phyloP scores from a whole-genome alignment of 2,113 vertebrate genomes.

The Poicephalus meyeri region DNA sequence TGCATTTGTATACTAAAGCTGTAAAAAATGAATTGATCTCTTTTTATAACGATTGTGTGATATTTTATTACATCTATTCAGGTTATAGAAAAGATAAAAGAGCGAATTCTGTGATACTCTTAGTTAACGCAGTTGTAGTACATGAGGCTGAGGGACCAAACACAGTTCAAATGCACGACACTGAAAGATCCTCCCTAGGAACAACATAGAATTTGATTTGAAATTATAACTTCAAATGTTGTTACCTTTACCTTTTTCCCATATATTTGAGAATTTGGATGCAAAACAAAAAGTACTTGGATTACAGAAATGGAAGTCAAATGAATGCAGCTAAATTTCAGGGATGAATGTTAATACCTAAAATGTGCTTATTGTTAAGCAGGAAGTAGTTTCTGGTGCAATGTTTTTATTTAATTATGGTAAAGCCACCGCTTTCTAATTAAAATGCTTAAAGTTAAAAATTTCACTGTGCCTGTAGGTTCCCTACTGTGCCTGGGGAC shows the following conservation, averaged over 20 bases:
- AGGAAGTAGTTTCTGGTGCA: neutral
- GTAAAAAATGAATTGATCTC: slow-evolving; percentile 14
- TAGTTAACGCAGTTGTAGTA: neutral
- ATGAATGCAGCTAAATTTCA: neutral
- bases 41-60: neutral
- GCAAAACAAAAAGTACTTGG: neutral
- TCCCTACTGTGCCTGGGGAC: neutral
- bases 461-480: neutral
- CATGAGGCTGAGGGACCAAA: neutral
- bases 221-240: neutral
- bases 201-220: neutral
- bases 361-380: neutral
- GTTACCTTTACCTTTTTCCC: neutral
- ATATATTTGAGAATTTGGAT: neutral
- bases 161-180: neutral
- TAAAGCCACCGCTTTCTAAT: neutral
- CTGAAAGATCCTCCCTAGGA: neutral
- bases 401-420: neutral
- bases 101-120: neutral
- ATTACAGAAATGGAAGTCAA: neutral
- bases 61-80: slow-evolving; percentile 27
- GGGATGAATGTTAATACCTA: neutral
- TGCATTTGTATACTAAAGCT: slow-evolving; percentile 1
- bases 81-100: neutral
- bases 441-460: neutral